Evolutionary conservation across 2,113 vertebrate species (phyloP).

Genomic region (Suricata suricatta): DNA sequence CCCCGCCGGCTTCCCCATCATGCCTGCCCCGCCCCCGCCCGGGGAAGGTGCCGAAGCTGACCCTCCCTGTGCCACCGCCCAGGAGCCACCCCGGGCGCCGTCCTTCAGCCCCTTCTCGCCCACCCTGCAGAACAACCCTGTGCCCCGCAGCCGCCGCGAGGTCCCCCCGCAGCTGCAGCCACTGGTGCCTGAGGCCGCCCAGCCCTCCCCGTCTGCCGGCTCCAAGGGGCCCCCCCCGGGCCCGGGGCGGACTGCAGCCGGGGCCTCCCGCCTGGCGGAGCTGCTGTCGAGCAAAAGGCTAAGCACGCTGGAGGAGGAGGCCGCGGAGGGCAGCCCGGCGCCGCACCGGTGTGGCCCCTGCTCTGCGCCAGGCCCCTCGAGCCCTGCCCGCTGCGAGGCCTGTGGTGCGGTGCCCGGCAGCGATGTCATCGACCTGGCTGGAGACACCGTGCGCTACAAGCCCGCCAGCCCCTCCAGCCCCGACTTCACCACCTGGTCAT

Average conservation of each 20-base stretch:
- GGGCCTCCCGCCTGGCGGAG: conserved; percentile 81
- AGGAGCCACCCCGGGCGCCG: conserved; percentile 78
- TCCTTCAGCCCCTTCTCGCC: conserved; percentile 88
- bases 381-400: conserved; percentile 85
- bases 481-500: conserved; percentile 96
- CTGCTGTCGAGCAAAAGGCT: conserved; percentile 91
- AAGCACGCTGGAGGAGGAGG: conserved; percentile 93
- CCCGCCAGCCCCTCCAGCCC: conserved; percentile 95
- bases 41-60: conserved; percentile 89
- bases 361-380: conserved; percentile 78
- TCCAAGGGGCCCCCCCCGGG: conserved; percentile 84
- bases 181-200: conserved; percentile 84
- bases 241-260: conserved; percentile 79
- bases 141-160: conserved; percentile 95
- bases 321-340: conserved; percentile 71
- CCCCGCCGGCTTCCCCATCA: conserved; percentile 88
- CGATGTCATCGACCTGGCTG: conserved; percentile 92
- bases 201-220: conserved; percentile 66
- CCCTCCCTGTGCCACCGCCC: conserved; percentile 86
- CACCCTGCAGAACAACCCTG: conserved; percentile 94
- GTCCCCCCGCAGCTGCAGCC: conserved; percentile 92
- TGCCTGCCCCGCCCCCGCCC: conserved; percentile 78
- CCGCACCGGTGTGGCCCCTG: conserved; percentile 88
- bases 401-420: conserved; percentile 84
- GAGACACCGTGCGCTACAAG: conserved; percentile 94